Evolutionary conservation across 2,797 vertebrate species (phyloP).

Genomic region (Neostethus bicornis): DNA sequence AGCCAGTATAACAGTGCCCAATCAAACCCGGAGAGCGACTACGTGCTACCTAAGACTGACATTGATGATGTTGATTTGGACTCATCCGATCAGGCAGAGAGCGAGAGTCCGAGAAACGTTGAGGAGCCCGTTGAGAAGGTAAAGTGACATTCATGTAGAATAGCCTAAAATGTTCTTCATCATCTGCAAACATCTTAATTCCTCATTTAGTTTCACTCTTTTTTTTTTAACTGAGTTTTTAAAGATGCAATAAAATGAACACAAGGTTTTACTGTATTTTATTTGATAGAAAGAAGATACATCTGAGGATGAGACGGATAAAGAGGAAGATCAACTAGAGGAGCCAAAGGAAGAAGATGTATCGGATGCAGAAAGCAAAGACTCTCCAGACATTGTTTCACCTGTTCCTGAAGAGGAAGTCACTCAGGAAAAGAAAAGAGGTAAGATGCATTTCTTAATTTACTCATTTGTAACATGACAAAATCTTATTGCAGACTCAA

Average conservation of each 20-base stretch:
- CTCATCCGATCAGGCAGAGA: slow-evolving; percentile 59
- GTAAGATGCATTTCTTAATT: slow-evolving; percentile 36
- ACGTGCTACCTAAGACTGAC: slow-evolving; percentile 72
- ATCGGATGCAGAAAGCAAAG: slow-evolving; percentile 27
- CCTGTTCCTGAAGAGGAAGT: slow-evolving; percentile 40
- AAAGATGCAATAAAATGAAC: not conserved
- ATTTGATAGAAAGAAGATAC: slow-evolving; percentile 70
- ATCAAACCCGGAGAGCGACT: slow-evolving; percentile 27
- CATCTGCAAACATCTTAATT: not conserved
- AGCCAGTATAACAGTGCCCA: slow-evolving; percentile 12
- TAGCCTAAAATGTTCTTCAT: slow-evolving; percentile 8
- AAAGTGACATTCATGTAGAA: slow-evolving; percentile 37
- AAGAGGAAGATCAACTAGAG: slow-evolving; percentile 50
- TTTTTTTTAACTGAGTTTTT: not conserved
- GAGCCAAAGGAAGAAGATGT: slow-evolving; percentile 56
- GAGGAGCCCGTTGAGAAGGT: slow-evolving; percentile 54
- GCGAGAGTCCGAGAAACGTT: slow-evolving; percentile 35
- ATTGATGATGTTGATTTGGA: slow-evolving; percentile 75
- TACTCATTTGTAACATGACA: no score
- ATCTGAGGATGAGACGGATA: slow-evolving; percentile 56
- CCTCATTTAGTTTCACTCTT: not conserved
- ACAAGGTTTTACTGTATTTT: not conserved
- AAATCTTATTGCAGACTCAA: no score
- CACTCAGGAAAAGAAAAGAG: slow-evolving; percentile 68
- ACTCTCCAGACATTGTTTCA: slow-evolving; percentile 5